Evolutionary conservation across 2,113 vertebrate genomes (phyloP).

Genomic region (Upupa epops): DNA sequence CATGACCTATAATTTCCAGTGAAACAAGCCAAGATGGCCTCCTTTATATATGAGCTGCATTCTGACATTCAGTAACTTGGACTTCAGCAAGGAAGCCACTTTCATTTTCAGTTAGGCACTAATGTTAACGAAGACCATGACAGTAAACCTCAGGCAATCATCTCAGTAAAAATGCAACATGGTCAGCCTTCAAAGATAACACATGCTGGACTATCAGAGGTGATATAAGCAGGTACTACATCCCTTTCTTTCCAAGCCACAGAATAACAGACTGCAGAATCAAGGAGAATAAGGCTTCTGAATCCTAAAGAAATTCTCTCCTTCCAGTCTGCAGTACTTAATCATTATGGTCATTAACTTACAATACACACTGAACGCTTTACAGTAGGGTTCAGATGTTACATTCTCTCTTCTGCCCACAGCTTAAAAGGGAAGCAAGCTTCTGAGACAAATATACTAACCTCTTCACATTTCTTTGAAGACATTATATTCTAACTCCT

Average conservation of each 20-base stretch:
- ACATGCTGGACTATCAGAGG: neutral
- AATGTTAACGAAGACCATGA: neutral
- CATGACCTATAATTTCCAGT: neutral
- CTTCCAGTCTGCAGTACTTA: neutral
- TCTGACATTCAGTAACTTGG: neutral
- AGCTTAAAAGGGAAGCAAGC: neutral
- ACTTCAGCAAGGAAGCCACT: neutral
- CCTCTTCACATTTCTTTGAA: neutral
- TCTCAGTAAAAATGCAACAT: neutral
- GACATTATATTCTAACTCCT: neutral
- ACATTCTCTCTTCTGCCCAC: neutral
- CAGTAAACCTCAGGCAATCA: neutral
- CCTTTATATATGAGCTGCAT: neutral
- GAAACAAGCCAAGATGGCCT: neutral
- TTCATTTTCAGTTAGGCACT: neutral
- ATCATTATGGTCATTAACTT: neutral
- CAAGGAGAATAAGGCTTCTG: neutral
- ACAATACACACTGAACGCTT: neutral
- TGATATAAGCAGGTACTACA: neutral
- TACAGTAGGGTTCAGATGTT: neutral
- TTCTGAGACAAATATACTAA: neutral
- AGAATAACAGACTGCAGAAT: neutral
- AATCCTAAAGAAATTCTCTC: neutral
- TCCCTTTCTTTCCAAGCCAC: neutral
- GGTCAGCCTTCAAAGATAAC: neutral